Evolutionary conservation across 2,113 vertebrate species (phyloP), one percentile per base, ranked within the genome.

Genomic region (Sylvilagus bachmani): DNA sequence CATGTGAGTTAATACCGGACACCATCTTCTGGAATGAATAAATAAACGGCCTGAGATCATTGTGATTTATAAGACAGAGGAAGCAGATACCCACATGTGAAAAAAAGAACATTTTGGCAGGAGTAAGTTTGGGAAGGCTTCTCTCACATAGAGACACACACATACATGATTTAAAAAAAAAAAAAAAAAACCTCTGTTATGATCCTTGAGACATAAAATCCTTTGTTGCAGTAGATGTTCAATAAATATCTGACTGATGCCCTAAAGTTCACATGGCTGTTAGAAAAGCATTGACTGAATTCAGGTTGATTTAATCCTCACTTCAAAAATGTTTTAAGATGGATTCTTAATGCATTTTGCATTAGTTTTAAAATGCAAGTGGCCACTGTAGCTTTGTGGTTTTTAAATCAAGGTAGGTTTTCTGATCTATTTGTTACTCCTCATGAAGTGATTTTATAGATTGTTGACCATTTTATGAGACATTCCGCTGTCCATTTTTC

Each of bases 301-400:
- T 73, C 85, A 81, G 71, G 19, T 75, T 94, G 71, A 92, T 78
- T 93, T 88, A 94, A 55, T 94, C 86, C 93, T 96, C 58, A 94
- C 31, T 93, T 94, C 51, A 33, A 96, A 96, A 93, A 64, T 71
- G 5, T 92, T 83, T 84, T 71, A 61, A 73, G 71, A 80, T 84
- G 27, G 36, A 91, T 90, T 93, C 62, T 92, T 97, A 90, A 93
- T 87, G 81, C 33, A 95, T 74, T 94, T 93, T 89, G 70, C 71
- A 96, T 83, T 93, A 70, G 67, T 89, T 89, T 93, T 94, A 90
- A 96, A 95, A 80, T 84, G 61, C 89, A 89, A 94, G 44, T 80
- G 49, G 31, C 44, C 62, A 93, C 53, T 78, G 22, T 29, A 66
- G 44, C 49, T 94, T 90, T 93, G 61, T 82, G 22, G n/a, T 3